Base-by-base conservation (phyloP, 2,888 invertebrate genomes). In the Tridacna gigas region DNA sequence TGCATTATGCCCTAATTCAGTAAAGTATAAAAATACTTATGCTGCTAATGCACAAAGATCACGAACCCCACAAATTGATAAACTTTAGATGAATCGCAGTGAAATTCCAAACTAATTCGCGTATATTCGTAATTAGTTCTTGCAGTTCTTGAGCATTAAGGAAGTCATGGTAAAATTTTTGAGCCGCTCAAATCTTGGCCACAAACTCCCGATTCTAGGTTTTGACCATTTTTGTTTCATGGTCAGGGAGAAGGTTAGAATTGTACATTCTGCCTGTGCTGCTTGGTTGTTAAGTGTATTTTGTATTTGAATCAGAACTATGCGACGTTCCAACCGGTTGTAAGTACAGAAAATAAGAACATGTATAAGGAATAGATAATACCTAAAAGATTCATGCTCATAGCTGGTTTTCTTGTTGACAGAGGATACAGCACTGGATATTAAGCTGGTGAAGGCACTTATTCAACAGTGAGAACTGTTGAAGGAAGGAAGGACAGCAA, bases 391-490 rank as follows among this genome's bases (percentile, higher is more conserved):
- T 88, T 90, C 48, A 79, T 91, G 79, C 74, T 87, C 28, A 88
- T 91, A 61, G 89, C 91, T 0, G 89, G 90, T 60, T 78, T 89
- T 5, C 73, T 92, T n/a, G 67, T 74, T 7, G 83, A 86, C 20
- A 86, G 88, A 26, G 96, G 96, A 2, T 96, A 95, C 90, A 92
- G 93, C 22, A 89, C 96, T 61, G 96, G 96, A 0, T 95, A 95
- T 86, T 94, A 95, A 13, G 95, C 98, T 93, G 98, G 98, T 86
- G 97, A 98, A 96, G 98, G 98, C 84, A 97, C 97, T 28, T 98
- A 98, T 95, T 98, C 98, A 86, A 97, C 97, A 76, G 98, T 98
- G 26, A 84, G 91, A 47, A 84, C 91, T 97, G 86, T 88, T 11
- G 91, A 92, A 77, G 74, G 90, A 65, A 76, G 75, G 22, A 48